These are phyloP conservation scores for Therioaphis trifolii DNA, from an alignment of 2,888 invertebrate species.

Conservation along the genomic window DNA sequence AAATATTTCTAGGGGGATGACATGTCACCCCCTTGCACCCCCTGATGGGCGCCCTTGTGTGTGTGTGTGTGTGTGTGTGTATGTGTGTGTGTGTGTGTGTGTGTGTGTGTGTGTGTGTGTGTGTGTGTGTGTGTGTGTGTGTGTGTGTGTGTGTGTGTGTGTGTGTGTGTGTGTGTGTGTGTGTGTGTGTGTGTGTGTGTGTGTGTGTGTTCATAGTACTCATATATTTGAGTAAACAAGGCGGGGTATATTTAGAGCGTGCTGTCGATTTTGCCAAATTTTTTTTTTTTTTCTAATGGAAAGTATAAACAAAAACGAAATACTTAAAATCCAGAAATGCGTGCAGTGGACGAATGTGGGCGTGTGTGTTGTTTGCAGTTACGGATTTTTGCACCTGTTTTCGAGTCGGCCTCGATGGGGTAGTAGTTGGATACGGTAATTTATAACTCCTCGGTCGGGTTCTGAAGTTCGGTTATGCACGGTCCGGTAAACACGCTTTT, in stretches of 20 bases:
- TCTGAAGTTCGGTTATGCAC: conserved; percentile 61
- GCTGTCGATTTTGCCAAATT: conserved; percentile 27
- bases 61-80: too few species aligned
- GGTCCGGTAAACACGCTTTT: conserved; percentile 57
- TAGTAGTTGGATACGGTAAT: conserved; percentile 19
- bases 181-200: too few species aligned
- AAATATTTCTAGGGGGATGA: too few species aligned
- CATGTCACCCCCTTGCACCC: too few species aligned
- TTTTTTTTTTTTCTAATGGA: neutral
- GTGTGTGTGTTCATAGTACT: too few species aligned
- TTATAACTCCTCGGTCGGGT: conserved; percentile 58
- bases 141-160: too few species aligned
- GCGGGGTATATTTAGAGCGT: neutral
- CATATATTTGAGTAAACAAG: conserved; percentile 27
- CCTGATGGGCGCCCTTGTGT: too few species aligned
- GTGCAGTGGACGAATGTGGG: too few species aligned
- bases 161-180: too few species aligned
- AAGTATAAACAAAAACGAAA: conserved; percentile 1
- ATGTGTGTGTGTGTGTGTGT: too few species aligned
- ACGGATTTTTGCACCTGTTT: conserved; percentile 58
- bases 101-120: too few species aligned
- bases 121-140: too few species aligned
- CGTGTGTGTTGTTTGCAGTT: conserved; percentile 37
- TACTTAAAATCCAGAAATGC: neutral
- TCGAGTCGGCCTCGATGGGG: conserved; percentile 27